Percentiles rank a stretch among this genome's conserved stretches.
phyloP scores from a whole-genome alignment of 2,888 invertebrate species.

The Flexamia atlantica region DNA sequence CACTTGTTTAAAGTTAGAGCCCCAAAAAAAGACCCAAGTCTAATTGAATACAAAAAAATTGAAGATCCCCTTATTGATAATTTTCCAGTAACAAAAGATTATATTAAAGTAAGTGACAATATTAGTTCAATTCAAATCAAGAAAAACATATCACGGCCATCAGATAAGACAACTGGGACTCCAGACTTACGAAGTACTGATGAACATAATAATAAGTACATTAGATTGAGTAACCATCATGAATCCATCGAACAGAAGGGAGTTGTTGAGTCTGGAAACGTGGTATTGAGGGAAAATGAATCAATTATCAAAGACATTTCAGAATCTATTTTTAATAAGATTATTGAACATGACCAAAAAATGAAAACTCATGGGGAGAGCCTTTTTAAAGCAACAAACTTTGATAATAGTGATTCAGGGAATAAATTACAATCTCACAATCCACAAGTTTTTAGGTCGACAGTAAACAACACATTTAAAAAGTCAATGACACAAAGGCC shows the following conservation, averaged over 20 bases:
- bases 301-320: not conserved
- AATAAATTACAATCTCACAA: not conserved
- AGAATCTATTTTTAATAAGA: not conserved
- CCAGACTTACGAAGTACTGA: not conserved
- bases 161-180: not conserved
- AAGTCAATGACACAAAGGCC: not conserved
- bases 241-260: not conserved
- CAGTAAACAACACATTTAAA: not conserved
- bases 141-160: not conserved
- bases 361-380: not conserved
- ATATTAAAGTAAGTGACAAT: constrained; percentile 40
- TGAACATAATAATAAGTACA: not conserved
- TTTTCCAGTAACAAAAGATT: constrained; percentile 42
- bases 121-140: not conserved
- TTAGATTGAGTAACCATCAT: not conserved
- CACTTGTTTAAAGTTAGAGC: not conserved
- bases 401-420: not conserved
- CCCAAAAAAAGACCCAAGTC: not conserved
- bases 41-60: constrained; percentile 5
- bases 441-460: not conserved
- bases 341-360: not conserved
- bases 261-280: not conserved
- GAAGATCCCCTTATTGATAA: not conserved
- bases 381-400: not conserved
- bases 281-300: not conserved